phyloP scores from a whole-genome alignment of 2,113 vertebrate species.

The Coracopsis vasa region DNA sequence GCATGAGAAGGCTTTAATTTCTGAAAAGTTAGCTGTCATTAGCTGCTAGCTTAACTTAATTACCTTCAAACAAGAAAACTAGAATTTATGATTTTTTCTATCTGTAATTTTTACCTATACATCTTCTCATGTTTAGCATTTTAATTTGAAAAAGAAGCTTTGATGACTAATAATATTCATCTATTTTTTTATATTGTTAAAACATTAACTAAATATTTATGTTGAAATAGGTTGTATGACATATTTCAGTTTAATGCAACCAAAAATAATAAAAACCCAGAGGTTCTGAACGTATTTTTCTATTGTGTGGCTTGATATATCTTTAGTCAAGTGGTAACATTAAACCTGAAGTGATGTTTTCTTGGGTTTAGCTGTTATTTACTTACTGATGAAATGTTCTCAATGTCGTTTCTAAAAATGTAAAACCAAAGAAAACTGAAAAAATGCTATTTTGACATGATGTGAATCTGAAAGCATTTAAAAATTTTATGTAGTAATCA shows the following conservation, averaged over 20 bases:
- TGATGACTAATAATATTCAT: not conserved
- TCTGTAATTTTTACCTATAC: constrained; percentile 2
- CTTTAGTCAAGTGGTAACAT: not conserved
- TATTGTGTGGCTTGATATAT: not conserved
- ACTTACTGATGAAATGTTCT: not conserved
- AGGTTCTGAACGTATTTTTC: not conserved
- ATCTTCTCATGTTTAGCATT: not conserved
- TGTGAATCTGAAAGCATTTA: not conserved
- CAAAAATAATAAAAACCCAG: not conserved
- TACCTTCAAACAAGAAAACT: constrained; percentile 9
- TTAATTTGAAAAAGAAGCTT: not conserved
- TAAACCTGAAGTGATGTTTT: not conserved
- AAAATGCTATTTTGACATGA: not conserved
- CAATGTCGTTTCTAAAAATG: not conserved
- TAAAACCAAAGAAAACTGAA: not conserved
- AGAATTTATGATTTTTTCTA: constrained; percentile 10
- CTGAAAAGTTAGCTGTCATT: constrained; percentile 22
- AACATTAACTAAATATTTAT: constrained; percentile 9
- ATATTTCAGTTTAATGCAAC: not conserved
- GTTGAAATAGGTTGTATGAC: not conserved
- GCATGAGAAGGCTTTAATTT: constrained; percentile 25
- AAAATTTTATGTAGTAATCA: not conserved
- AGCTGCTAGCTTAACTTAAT: constrained; percentile 38
- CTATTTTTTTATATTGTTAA: constrained; percentile 10
- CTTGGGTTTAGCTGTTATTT: not conserved